Evolutionary conservation across 1,140 invertebrate genomes (phyloP).

Genomic region (Conus betulinus): DNA sequence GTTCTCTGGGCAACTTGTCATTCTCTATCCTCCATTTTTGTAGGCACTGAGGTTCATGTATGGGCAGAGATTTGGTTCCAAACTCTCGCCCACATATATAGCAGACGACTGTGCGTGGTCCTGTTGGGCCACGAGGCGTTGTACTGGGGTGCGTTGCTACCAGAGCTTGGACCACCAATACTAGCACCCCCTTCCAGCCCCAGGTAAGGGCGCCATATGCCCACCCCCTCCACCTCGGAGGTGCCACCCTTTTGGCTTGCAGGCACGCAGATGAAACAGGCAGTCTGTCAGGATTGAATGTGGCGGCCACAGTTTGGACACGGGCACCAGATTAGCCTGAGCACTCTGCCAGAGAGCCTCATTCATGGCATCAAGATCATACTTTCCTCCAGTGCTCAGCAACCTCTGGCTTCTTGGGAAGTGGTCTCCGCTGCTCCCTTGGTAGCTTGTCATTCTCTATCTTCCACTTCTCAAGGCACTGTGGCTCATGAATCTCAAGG

Average conservation of each 20-base stretch:
- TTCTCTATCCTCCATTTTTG: slow-evolving; percentile 85
- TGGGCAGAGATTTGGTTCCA: slow-evolving; percentile 79
- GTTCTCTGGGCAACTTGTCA: slow-evolving; percentile 79
- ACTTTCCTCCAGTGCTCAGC: slow-evolving; percentile 56
- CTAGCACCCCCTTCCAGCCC: background rate
- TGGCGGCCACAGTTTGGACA: slow-evolving; percentile 84
- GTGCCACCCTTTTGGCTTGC: slow-evolving; percentile 71
- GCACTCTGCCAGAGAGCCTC: slow-evolving; percentile 72
- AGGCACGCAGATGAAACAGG: slow-evolving; percentile 82
- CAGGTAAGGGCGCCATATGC: background rate
- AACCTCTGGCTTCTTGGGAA: slow-evolving; percentile 81
- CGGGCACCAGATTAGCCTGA: slow-evolving; percentile 80
- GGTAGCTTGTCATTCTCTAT: slow-evolving; percentile 83
- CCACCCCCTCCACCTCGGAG: background rate
- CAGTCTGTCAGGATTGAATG: slow-evolving; percentile 84
- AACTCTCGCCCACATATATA: slow-evolving; percentile 75
- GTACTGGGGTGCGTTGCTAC: background rate
- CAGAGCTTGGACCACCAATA: background rate
- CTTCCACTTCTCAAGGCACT: slow-evolving; percentile 86
- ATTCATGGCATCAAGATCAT: slow-evolving; percentile 72
- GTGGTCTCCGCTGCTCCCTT: slow-evolving; percentile 77
- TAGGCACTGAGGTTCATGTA: slow-evolving; percentile 87
- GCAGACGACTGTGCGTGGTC: slow-evolving; percentile 66
- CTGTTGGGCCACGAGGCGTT: background rate
- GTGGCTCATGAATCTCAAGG: slow-evolving; percentile 86